A percentile compares a stretch with the other conserved stretches of the same genome.
These are phyloP conservation scores for Drosophila albomicans DNA, from an alignment of 1,140 invertebrate species.

Conservation along the genomic window DNA sequence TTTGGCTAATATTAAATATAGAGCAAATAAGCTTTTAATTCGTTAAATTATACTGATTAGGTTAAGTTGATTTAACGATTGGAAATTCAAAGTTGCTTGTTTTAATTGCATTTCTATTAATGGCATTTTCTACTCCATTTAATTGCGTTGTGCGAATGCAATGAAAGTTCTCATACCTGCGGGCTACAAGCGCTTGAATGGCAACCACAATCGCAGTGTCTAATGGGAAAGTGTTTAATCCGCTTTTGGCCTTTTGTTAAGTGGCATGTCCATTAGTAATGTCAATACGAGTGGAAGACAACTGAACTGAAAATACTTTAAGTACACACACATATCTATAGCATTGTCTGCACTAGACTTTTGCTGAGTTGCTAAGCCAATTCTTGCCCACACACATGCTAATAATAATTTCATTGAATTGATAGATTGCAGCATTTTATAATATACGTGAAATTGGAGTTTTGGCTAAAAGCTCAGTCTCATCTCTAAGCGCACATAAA, in stretches of 20 bases:
- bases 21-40: neutral
- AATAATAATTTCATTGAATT: too few relatives aligned
- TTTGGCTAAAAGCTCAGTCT: neutral
- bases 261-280: conserved; percentile 50
- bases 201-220: neutral
- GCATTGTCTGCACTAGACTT: neutral
- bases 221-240: conserved; percentile 9
- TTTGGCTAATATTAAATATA: neutral
- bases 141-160: neutral
- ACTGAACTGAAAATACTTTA: conserved; percentile 1
- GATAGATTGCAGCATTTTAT: too few relatives aligned
- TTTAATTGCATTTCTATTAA: neutral
- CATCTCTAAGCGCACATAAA: neutral
- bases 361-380: too few relatives aligned
- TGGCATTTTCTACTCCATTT: neutral
- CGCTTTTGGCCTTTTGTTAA: conserved; percentile 13
- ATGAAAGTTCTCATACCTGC: neutral
- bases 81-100: neutral
- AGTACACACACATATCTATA: too few relatives aligned
- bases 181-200: neutral
- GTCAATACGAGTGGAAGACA: conserved; percentile 18
- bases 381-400: too few relatives aligned
- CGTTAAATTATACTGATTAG: too few relatives aligned
- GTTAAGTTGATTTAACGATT: neutral
- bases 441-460: too few relatives aligned